Base-by-base conservation (phyloP, 2,888 invertebrate species). In the Automeris io region DNA sequence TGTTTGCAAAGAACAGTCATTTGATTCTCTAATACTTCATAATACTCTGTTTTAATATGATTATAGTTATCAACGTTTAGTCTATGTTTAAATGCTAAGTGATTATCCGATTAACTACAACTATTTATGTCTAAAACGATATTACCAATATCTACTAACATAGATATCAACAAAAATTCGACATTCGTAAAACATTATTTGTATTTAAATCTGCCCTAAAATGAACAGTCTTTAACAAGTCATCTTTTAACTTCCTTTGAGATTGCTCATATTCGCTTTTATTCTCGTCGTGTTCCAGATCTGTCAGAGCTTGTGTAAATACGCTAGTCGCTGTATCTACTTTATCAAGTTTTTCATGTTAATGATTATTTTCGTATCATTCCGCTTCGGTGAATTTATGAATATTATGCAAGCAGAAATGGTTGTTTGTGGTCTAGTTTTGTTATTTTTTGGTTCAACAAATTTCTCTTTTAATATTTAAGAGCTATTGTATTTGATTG, bases 331-430 rank as follows among this genome's bases (percentile, higher is more conserved):
- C 35, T 41, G 43, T 31, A 33, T 33, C 26, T 45, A 47, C 16
- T 45, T 47, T 43, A 42, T 42, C 43, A 51, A 46, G 29, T 51
- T 45, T 42, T 42, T 42, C 39, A 43, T 47, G 45, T 48, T 47
- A 42, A 35, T 49, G 38, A 53, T 56, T 49, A 53, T 46, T 47
- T 43, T 49, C 47, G 40, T 49, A 52, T 54, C 46, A 51, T 56
- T 55, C 44, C 46, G 45, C 41, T 45, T 47, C 39, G 37, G 40
- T 39, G 43, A 37, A 46, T 54, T 54, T 53, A 47, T 56, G 51
- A 50, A 51, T 53, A 47, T 61, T 52, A 51, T 51, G 48, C 42
- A 40, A 51, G 40, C 46, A 49, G 50, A 57, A 56, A 51, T 41
- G 39, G 9, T 16, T 16, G 7, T 19, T 36, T 26, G 13, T 18